These are phyloP conservation scores for Oasisia sp. DNA, from an alignment of 2,888 invertebrate species.

Conservation along the genomic window DNA sequence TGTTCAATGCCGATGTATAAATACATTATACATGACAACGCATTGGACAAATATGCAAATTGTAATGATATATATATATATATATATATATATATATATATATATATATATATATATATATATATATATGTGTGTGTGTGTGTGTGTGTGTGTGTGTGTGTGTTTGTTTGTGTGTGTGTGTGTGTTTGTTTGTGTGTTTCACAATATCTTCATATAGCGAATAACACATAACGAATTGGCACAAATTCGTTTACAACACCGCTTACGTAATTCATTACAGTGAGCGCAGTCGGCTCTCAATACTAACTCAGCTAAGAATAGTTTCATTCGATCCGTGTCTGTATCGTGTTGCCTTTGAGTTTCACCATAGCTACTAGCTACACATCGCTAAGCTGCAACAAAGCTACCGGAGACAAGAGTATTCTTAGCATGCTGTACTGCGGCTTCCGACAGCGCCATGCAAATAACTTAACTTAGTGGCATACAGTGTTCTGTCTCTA, in stretches of 20 bases:
- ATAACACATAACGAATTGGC: background rate
- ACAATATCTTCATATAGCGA: background rate
- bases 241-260: background rate
- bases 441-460: background rate
- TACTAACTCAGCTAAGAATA: background rate
- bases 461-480: background rate
- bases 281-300: background rate
- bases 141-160: no score
- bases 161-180: no score
- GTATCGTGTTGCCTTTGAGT: background rate
- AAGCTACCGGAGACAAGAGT: background rate
- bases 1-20: no score
- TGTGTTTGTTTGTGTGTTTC: no score
- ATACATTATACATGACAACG: no score
- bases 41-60: no score
- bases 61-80: no score
- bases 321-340: background rate
- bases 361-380: background rate
- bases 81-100: no score
- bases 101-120: no score
- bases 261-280: background rate
- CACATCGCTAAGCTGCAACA: background rate
- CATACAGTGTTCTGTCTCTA: no score
- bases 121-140: no score
- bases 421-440: background rate